Base-by-base conservation (phyloP, 2,113 vertebrate genomes). In the Syngnathus typhle region DNA sequence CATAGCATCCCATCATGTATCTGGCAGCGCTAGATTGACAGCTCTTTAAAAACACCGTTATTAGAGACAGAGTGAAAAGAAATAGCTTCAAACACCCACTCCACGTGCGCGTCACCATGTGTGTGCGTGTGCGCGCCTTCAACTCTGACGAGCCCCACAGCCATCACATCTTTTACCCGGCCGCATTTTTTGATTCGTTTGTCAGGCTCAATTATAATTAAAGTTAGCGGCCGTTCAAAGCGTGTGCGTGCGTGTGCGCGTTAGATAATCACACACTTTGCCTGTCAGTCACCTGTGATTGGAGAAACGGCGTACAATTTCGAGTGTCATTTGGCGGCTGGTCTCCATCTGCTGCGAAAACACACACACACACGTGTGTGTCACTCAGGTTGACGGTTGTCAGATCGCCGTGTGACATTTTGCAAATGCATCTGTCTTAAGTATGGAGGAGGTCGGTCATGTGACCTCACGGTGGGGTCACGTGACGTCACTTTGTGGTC, bases 391-490 rank as follows among this genome's bases (percentile, higher is more conserved):
- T 72, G 79, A 80, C 82, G 70, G 72, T 72, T 86, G 77, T 86
- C 82, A 81, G 82, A 82, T 84, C 81, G 80, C 82, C 77, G 66
- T 10, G 56, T 81, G 82, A 86, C 78, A 78, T 84, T 78, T 71
- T 76, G 27, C 3, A 72, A 78, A 79, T 76, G 79, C 84, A 83
- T 80, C 79, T 83, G 79, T 75, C 65, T 7, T 18, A 62, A 67
- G 49, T 67, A 4, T 15, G 60, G 10, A 61, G 11, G n/a, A 43
- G 4, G 10, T 0, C 5, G 52, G 52, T 54, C n/a, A 27, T 5
- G n/a, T 54, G 51, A 10, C 51, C 10, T 54, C 3, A 23, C n/a
- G 3, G 21, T 23, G 21, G 11, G n/a, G 52, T 54, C 52, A 54
- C 23, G 21, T 21, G 3, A 54, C 10, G 11, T 54, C 21, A 54